Evolutionary conservation across 1,140 invertebrate genomes (phyloP).

Genomic region (Neelides sp.): DNA sequence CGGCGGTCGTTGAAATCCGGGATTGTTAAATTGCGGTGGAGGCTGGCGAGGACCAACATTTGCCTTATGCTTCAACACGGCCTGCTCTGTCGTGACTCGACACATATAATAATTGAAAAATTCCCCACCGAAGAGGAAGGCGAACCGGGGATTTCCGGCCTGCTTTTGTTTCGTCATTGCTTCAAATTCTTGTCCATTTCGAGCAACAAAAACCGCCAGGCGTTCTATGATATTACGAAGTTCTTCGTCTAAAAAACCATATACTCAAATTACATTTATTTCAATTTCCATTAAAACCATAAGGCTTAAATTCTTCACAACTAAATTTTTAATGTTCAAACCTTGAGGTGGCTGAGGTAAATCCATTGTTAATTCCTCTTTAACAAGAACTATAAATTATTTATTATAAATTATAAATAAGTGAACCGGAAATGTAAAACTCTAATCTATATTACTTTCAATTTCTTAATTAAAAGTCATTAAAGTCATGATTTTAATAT

Average conservation of each 20-base stretch:
- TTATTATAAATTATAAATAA: too few relatives aligned
- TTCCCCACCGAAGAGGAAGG: constrained; percentile 91
- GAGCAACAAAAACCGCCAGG: constrained; percentile 91
- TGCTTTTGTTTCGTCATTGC: constrained; percentile 96
- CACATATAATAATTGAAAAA: constrained; percentile 93
- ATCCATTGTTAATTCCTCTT: too few relatives aligned
- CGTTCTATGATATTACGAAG: constrained; percentile 95
- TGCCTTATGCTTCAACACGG: constrained; percentile 42
- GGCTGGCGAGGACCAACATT: constrained; percentile 26
- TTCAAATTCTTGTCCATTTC: constrained; percentile 97
- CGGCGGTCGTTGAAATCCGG: not conserved
- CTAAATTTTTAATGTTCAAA: not conserved
- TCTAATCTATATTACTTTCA: too few relatives aligned
- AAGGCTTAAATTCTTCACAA: not conserved
- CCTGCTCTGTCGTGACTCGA: constrained; percentile 80
- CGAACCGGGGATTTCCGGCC: constrained; percentile 91
- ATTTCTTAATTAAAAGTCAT: too few relatives aligned
- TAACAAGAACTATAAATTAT: too few relatives aligned
- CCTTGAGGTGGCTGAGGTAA: constrained; percentile 27
- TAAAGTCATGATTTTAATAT: too few relatives aligned
- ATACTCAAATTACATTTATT: not conserved
- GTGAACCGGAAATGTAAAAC: too few relatives aligned
- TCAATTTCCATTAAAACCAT: not conserved
- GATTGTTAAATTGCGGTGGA: constrained; percentile 24
- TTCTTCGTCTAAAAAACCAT: constrained; percentile 57